Percentiles rank a stretch among this genome's conserved stretches.
These are phyloP conservation scores for Mus spretus DNA, from an alignment of 2,797 vertebrate species.

Conservation along the genomic window DNA sequence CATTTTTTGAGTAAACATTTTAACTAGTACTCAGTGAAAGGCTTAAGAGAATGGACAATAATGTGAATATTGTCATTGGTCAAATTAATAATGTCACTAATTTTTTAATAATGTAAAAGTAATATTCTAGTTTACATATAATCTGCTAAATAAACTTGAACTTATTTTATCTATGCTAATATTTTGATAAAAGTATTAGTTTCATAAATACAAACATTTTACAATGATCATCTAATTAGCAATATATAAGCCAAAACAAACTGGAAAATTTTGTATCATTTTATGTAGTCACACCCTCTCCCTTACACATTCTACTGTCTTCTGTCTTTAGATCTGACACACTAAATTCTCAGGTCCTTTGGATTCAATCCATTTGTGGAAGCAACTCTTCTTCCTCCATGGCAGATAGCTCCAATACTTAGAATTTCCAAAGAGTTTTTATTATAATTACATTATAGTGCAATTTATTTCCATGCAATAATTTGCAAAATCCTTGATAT, in stretches of 20 bases:
- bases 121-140: not conserved
- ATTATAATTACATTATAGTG: not conserved
- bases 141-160: not conserved
- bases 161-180: not conserved
- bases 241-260: not conserved
- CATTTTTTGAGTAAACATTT: too few species aligned
- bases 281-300: not conserved
- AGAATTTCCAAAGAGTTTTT: not conserved
- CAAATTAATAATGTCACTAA: too few species aligned
- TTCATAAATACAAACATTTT: not conserved
- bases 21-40: too few species aligned
- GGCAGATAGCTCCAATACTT: too few species aligned
- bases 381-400: not conserved
- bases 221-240: not conserved
- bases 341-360: not conserved
- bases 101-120: too few species aligned
- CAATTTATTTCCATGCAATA: not conserved
- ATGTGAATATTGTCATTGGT: too few species aligned
- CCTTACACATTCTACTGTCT: not conserved
- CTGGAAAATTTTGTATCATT: not conserved
- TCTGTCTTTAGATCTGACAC: not conserved
- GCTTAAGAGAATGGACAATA: too few species aligned
- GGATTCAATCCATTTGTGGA: not conserved
- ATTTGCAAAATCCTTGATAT: not conserved
- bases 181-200: conserved; percentile 28